These are phyloP conservation scores for Penaeus vannamei DNA, from an alignment of 1,140 invertebrate species.

Conservation along the genomic window DNA sequence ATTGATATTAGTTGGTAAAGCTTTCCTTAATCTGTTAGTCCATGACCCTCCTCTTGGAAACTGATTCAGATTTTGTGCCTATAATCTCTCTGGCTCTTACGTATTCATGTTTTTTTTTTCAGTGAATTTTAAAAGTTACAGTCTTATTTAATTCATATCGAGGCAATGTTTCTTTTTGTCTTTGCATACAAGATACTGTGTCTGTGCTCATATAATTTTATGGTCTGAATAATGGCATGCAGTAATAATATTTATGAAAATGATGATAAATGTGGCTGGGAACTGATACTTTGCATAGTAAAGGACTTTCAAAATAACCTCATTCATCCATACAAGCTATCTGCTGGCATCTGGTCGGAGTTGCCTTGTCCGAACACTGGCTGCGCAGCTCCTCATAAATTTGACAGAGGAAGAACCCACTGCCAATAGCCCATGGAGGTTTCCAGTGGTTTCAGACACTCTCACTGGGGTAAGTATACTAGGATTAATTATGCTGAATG, in stretches of 20 bases:
- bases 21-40: too few relatives aligned
- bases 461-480: slow-evolving; percentile 30
- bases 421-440: slow-evolving; percentile 38
- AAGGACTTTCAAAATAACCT: neutral
- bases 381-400: slow-evolving; percentile 43
- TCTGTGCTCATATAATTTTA: neutral
- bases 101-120: neutral
- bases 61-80: too few relatives aligned
- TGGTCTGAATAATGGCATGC: neutral
- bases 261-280: neutral
- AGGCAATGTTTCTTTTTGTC: too few relatives aligned
- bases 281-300: neutral
- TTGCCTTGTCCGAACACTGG: slow-evolving; percentile 39
- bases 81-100: too few relatives aligned
- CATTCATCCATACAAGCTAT: slow-evolving; percentile 14
- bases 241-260: neutral
- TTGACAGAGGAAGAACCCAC: slow-evolving; percentile 26
- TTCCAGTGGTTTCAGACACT: slow-evolving; percentile 43
- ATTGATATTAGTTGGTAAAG: too few relatives aligned
- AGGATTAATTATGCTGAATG: too few relatives aligned
- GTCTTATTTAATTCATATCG: too few relatives aligned
- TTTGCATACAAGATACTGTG: too few relatives aligned
- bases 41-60: too few relatives aligned
- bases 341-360: slow-evolving; percentile 44
- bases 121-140: too few relatives aligned